Evolutionary conservation across 2,797 vertebrate species (phyloP).

Genomic region (Intellagama lesueurii): DNA sequence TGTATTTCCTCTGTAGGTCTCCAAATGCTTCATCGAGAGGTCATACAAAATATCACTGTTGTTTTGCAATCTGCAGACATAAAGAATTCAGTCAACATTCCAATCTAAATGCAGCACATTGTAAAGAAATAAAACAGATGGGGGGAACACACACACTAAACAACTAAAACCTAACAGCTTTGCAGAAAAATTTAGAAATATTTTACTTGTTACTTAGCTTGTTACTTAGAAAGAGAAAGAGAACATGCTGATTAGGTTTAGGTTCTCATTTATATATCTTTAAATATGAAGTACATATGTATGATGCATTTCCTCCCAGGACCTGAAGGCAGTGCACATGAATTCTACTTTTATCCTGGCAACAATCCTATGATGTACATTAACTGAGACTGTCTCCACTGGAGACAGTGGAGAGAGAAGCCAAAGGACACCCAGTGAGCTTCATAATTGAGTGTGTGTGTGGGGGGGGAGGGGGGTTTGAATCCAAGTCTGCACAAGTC

Average conservation of each 20-base stretch:
- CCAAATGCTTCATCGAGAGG: not conserved
- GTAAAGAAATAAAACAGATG: not conserved
- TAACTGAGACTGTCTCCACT: not conserved
- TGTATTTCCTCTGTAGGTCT: not conserved
- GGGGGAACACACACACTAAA: not conserved
- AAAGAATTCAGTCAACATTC: not conserved
- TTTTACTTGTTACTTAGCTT: not conserved
- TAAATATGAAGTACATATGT: not conserved
- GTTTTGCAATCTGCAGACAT: not conserved
- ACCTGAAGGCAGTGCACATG: not conserved
- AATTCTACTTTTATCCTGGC: not conserved
- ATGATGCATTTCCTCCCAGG: not conserved
- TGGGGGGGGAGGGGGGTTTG: too few relatives aligned
- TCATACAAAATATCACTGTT: rapidly evolving
- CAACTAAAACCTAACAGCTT: not conserved
- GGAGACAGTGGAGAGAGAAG: not conserved
- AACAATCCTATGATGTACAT: not conserved
- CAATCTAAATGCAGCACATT: not conserved
- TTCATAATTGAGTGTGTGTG: too few relatives aligned
- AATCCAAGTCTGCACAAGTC: too few relatives aligned
- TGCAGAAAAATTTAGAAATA: too few relatives aligned
- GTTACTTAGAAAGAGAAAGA: not conserved
- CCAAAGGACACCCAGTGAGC: too few relatives aligned
- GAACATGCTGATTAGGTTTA: not conserved
- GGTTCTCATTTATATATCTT: not conserved